Conservation (phyloP, 2,113 vertebrate genomes). For the Puffinus mauretanicus region DNA sequence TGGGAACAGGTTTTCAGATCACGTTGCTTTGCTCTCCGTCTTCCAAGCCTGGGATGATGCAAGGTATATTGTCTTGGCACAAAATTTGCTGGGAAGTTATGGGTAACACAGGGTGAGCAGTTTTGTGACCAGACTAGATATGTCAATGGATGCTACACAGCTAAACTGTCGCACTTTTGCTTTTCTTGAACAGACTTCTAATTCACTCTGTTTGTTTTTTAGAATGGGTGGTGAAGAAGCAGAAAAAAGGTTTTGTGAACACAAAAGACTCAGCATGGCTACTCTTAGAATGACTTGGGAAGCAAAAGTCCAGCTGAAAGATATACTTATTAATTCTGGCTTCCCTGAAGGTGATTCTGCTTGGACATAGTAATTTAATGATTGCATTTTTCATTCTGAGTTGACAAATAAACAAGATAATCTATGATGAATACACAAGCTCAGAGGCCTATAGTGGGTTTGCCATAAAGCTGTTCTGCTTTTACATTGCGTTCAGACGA, state of each 20-base stretch:
- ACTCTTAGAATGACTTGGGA: slow-evolving; percentile 98
- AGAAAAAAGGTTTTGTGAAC: slow-evolving; percentile 90
- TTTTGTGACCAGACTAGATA: background rate
- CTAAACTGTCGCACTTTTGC: background rate
- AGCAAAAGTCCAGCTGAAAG: slow-evolving; percentile 96
- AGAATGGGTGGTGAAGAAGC: slow-evolving; percentile 94
- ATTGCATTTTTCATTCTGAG: background rate
- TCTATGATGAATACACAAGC: background rate
- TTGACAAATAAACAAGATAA: background rate
- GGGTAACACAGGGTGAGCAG: background rate
- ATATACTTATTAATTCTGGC: slow-evolving; percentile 88
- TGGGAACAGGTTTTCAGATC: slow-evolving; percentile 90
- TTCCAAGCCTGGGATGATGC: slow-evolving; percentile 97
- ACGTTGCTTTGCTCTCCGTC: slow-evolving; percentile 90
- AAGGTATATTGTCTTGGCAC: slow-evolving; percentile 72
- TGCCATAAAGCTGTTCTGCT: background rate
- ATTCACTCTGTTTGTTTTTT: background rate
- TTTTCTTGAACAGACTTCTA: background rate
- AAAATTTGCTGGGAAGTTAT: background rate
- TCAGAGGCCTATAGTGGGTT: background rate
- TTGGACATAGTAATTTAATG: background rate
- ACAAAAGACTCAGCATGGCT: slow-evolving; percentile 93
- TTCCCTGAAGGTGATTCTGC: slow-evolving; percentile 89
- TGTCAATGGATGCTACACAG: background rate
- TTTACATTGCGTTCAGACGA: background rate